A percentile compares a stretch with the other conserved stretches of the same genome.
phyloP scores from a whole-genome alignment of 2,888 invertebrate genomes.

The Thymelicus acteon region DNA sequence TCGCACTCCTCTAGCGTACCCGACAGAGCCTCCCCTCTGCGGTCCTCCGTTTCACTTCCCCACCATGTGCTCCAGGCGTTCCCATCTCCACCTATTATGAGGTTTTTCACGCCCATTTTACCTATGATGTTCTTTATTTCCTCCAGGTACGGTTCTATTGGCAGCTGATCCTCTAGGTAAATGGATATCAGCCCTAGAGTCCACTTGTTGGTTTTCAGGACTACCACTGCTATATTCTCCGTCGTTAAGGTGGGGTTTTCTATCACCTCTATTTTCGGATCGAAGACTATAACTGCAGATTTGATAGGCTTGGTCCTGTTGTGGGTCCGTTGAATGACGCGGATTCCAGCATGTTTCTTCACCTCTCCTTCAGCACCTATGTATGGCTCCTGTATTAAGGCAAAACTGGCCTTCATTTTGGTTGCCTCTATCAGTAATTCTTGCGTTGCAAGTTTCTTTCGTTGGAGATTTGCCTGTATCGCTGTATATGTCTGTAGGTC shows the following conservation, averaged over 20 bases:
- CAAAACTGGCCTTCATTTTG: neutral
- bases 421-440: neutral
- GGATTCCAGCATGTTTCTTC: neutral
- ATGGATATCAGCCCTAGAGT: conserved; percentile 29
- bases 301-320: conserved; percentile 39
- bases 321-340: conserved; percentile 37
- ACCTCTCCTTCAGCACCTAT: too few relatives aligned
- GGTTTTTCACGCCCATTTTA: neutral
- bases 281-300: conserved; percentile 34
- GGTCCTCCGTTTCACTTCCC: conserved; percentile 16
- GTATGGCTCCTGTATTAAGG: too few relatives aligned
- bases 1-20: conserved; percentile 28
- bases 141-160: conserved; percentile 30
- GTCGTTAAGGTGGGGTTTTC: conserved; percentile 25
- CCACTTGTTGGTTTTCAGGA: conserved; percentile 29
- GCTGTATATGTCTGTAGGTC: neutral
- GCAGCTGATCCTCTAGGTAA: conserved; percentile 34
- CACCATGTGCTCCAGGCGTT: conserved; percentile 39
- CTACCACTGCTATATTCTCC: conserved; percentile 30
- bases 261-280: conserved; percentile 20
- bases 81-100: conserved; percentile 38
- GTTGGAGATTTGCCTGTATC: conserved; percentile 2
- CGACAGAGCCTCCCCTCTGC: conserved; percentile 5
- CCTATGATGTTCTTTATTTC: neutral
- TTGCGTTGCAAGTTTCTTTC: conserved; percentile 38